Evolutionary conservation across 1,140 invertebrate species (phyloP).

Genomic region (Caerostris extrusa): DNA sequence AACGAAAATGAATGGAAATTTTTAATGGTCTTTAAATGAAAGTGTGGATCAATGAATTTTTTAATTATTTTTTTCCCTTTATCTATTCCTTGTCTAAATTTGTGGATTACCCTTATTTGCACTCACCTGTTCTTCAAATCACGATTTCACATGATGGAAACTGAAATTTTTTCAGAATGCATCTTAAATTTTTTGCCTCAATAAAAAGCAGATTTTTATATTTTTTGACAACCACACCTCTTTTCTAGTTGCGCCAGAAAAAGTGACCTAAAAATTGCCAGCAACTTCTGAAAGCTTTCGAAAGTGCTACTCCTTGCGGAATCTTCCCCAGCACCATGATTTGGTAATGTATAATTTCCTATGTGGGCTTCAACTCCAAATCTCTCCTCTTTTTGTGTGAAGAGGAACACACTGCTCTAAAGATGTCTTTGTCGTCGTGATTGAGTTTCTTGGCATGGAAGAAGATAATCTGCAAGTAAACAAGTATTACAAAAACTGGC

Average conservation of each 20-base stretch:
- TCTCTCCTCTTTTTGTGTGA: background rate
- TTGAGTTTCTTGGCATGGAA: background rate
- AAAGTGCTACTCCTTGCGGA: background rate
- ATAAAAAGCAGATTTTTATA: constrained; percentile 13
- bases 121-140: background rate
- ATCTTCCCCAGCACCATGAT: background rate
- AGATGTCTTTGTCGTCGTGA: constrained; percentile 22
- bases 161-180: background rate
- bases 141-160: background rate
- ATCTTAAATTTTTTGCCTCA: background rate
- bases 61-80: too few species aligned
- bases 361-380: background rate
- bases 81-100: too few species aligned
- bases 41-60: too few species aligned
- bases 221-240: constrained; percentile 40
- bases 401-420: background rate
- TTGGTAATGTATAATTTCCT: constrained; percentile 32
- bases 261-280: background rate
- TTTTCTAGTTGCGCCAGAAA: constrained; percentile 35
- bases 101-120: background rate
- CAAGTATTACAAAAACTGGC: constrained; percentile 22
- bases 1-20: too few species aligned
- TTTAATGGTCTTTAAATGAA: too few species aligned
- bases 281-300: background rate
- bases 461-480: constrained; percentile 18